These are phyloP conservation scores for Siniperca chuatsi DNA, from an alignment of 2,113 vertebrate genomes.

Conservation along the genomic window DNA sequence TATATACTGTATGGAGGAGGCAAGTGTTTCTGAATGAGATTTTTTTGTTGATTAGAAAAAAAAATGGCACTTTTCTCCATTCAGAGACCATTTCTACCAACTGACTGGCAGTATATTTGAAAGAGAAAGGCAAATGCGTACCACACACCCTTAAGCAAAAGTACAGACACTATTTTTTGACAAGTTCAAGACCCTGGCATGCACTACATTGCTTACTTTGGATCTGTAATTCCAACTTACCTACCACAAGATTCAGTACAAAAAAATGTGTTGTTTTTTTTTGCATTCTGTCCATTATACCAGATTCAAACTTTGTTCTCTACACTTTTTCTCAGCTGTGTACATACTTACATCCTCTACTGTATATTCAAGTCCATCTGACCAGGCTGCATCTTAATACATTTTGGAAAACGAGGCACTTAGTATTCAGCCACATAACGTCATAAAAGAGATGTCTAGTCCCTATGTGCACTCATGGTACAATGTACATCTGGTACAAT, in stretches of 20 bases:
- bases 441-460: slow-evolving; percentile 82
- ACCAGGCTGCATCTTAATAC: slow-evolving; percentile 68
- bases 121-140: slow-evolving; percentile 79
- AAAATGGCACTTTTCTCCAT: slow-evolving; percentile 75
- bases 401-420: slow-evolving; percentile 89
- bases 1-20: slow-evolving; percentile 36
- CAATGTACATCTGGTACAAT: slow-evolving; percentile 71
- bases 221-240: slow-evolving; percentile 64
- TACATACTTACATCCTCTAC: slow-evolving; percentile 31
- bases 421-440: slow-evolving; percentile 88
- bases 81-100: slow-evolving; percentile 43
- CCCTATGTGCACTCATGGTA: slow-evolving; percentile 68
- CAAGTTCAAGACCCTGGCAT: slow-evolving; percentile 73
- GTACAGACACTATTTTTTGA: slow-evolving; percentile 67
- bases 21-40: slow-evolving; percentile 30
- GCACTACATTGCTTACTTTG: slow-evolving; percentile 74
- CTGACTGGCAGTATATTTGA: slow-evolving; percentile 73
- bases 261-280: slow-evolving; percentile 44
- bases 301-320: slow-evolving; percentile 52
- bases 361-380: slow-evolving; percentile 33
- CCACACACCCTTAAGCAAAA: slow-evolving; percentile 70
- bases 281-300: slow-evolving; percentile 61
- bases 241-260: slow-evolving; percentile 60
- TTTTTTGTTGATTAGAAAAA: slow-evolving; percentile 17
- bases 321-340: slow-evolving; percentile 33